A percentile compares a stretch with the other conserved stretches of the same genome.
Conservation (phyloP, 2,888 invertebrate species). For the Eupithecia tripunctaria region DNA sequence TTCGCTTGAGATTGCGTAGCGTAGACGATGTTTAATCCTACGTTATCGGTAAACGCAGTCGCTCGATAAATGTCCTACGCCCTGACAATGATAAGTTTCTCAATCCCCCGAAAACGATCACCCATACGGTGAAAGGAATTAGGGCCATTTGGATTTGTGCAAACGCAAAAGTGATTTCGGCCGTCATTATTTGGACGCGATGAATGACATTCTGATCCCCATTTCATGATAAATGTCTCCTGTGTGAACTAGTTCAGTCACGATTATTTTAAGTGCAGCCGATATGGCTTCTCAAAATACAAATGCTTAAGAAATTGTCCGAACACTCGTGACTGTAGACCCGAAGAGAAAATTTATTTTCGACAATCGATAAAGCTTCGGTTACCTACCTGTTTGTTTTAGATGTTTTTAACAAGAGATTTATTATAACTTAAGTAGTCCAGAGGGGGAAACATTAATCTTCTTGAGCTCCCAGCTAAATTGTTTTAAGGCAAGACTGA, state of each 20-base stretch:
- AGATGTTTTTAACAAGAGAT: slow-evolving; percentile 57
- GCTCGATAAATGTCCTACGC: slow-evolving; percentile 63
- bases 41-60: slow-evolving; percentile 68
- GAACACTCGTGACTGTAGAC: slow-evolving; percentile 63
- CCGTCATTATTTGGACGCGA: slow-evolving; percentile 59
- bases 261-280: slow-evolving; percentile 46
- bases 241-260: slow-evolving; percentile 52
- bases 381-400: slow-evolving; percentile 51
- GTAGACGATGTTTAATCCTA: slow-evolving; percentile 64
- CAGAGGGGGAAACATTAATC: slow-evolving; percentile 63
- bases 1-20: slow-evolving; percentile 62
- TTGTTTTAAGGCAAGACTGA: slow-evolving; percentile 66
- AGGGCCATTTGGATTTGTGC: slow-evolving; percentile 46
- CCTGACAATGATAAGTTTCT: slow-evolving; percentile 52
- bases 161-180: slow-evolving; percentile 45
- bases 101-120: slow-evolving; percentile 42
- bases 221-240: slow-evolving; percentile 61
- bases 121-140: slow-evolving; percentile 48
- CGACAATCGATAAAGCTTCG: slow-evolving; percentile 60
- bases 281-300: slow-evolving; percentile 51
- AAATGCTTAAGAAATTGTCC: slow-evolving; percentile 53
- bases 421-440: slow-evolving; percentile 67
- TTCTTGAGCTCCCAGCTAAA: slow-evolving; percentile 64
- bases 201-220: slow-evolving; percentile 65
- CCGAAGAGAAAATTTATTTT: slow-evolving; percentile 66